phyloP scores from a whole-genome alignment of 2,797 vertebrate species.

The Cirrhinus molitorella region DNA sequence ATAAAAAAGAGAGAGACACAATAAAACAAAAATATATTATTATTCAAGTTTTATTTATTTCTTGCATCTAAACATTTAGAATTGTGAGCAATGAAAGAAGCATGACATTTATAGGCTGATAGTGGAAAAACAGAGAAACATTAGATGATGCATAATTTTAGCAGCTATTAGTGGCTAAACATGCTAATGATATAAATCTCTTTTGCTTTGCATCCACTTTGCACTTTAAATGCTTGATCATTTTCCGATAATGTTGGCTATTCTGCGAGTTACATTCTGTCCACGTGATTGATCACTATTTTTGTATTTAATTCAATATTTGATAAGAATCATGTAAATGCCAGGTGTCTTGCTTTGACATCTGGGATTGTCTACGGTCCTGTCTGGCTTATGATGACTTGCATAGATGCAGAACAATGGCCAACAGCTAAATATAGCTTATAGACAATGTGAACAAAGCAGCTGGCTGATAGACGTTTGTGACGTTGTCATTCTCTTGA shows the following conservation, averaged over 20 bases:
- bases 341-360: not conserved
- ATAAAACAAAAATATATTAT: not conserved
- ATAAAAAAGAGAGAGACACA: not conserved
- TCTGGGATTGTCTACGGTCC: conserved; percentile 3
- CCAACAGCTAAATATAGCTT: not conserved
- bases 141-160: too few relatives aligned
- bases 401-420: not conserved
- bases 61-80: not conserved
- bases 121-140: too few relatives aligned
- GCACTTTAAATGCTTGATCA: too few relatives aligned
- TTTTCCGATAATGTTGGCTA: not conserved
- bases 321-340: not conserved
- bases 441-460: not conserved
- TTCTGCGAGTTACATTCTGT: not conserved
- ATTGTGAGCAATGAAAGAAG: not conserved
- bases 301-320: not conserved
- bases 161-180: too few relatives aligned
- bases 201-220: too few relatives aligned
- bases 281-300: not conserved
- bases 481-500: not conserved
- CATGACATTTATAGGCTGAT: not conserved
- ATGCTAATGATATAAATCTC: too few relatives aligned
- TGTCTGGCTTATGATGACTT: not conserved
- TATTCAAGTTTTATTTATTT: too few relatives aligned
- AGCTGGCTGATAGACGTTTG: not conserved